Evolutionary conservation across 1,140 invertebrate species (phyloP), one percentile per base, ranked within the genome.

Genomic region (Heterodera schachtii): DNA sequence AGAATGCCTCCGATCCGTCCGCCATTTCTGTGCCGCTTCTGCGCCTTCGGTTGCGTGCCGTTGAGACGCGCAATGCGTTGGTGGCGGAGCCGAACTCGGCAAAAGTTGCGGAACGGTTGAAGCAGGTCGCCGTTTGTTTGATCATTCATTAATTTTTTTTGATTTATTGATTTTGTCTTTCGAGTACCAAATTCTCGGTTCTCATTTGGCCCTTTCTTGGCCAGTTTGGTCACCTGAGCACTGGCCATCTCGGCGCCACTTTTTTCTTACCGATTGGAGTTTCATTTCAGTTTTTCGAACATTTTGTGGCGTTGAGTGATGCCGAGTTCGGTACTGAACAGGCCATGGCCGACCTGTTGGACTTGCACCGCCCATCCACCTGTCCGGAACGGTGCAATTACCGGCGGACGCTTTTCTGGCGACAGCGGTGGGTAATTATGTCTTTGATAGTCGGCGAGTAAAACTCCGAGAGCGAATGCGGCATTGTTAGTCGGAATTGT

Each of bases 321-420:
- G n/a, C 46, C 43, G 44, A 43, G 44, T 19, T 44, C 7, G 67
- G 3, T 52, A 73, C 69, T 13, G 57, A 7, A 41, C 46, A 43
- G 7, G 49, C 49, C 43, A 43, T 69, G 49, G 41, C 16, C 19
- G 73, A 67, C 31, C 47, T 79, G 43, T 69, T 79, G 41, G 67
- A 79, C 57, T 79, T 79, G 44, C 31, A 77, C 67, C 43, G 49
- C 1, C 74, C 13, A 2, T 21, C 57, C 67, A 49, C 70, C 7
- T 57, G 69, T 71, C 78, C 78, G 43, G 57, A 69, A 74, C 69
- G 73, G 49, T 79, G 78, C 31, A 21, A 49, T 31, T 71, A 79
- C 69, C 43, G 49, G 16, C 49, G 78, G n/a, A 79, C 78, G 5
- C 21, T 79, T 74, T 69, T 79, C 16, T 79, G 78, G 78, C 5